Conservation (phyloP, 1,140 invertebrate species). For the Solenopsis fugax region DNA sequence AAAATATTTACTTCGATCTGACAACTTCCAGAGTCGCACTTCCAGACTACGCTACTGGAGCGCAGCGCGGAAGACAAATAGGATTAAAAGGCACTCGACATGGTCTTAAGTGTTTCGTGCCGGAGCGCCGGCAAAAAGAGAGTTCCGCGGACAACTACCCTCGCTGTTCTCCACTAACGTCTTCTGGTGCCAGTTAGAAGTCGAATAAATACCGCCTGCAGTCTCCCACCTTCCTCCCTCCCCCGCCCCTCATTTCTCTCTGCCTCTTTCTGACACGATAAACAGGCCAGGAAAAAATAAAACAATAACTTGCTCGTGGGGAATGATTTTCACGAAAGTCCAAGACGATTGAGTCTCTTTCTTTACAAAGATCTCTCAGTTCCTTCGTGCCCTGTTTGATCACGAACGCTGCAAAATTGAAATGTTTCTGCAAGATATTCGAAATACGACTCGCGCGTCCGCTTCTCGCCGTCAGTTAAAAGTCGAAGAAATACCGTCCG, state of each 20-base stretch:
- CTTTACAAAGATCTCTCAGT: slow-evolving; percentile 12
- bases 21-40: slow-evolving; percentile 60
- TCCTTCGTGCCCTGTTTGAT: slow-evolving; percentile 4
- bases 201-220: slow-evolving; percentile 55
- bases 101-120: slow-evolving; percentile 62
- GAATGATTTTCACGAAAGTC: slow-evolving; percentile 30
- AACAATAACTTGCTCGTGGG: slow-evolving; percentile 21
- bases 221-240: background rate
- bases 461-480: slow-evolving; percentile 37
- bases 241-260: background rate
- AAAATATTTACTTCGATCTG: slow-evolving; percentile 65
- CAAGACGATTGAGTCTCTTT: slow-evolving; percentile 20
- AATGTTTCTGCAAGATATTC: slow-evolving; percentile 35
- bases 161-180: slow-evolving; percentile 34
- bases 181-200: slow-evolving; percentile 52
- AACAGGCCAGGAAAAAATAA: slow-evolving; percentile 35
- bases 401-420: slow-evolving; percentile 28
- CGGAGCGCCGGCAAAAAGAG: slow-evolving; percentile 48
- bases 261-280: slow-evolving; percentile 24
- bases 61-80: slow-evolving; percentile 75
- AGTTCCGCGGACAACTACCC: slow-evolving; percentile 38
- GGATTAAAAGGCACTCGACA: slow-evolving; percentile 75
- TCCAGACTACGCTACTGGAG: slow-evolving; percentile 53
- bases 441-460: slow-evolving; percentile 9
- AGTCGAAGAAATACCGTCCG: slow-evolving; percentile 38